Conservation (phyloP, 2,113 vertebrate genomes). For the Athene cunicularia region DNA sequence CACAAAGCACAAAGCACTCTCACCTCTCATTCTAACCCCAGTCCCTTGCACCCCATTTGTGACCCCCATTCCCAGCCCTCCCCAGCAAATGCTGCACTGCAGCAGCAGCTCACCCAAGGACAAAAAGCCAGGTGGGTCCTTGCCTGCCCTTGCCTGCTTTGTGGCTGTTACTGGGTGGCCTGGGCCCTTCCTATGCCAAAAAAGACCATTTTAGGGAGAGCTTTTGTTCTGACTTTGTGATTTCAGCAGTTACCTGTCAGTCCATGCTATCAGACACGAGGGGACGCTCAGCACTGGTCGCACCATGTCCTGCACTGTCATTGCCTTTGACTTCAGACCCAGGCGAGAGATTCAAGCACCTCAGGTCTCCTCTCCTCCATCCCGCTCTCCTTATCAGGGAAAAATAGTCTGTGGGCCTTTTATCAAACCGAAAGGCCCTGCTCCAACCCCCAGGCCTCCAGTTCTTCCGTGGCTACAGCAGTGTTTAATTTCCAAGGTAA, state of each 20-base stretch:
- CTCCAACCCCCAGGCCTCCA: neutral
- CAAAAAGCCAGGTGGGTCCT: neutral
- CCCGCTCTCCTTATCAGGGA: neutral
- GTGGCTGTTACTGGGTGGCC: neutral
- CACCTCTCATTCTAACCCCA: neutral
- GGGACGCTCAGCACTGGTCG: fast-evolving
- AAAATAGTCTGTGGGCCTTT: neutral
- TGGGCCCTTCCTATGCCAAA: neutral
- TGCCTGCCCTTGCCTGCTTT: neutral
- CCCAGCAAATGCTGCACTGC: neutral
- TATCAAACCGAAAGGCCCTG: neutral
- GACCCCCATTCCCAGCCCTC: neutral
- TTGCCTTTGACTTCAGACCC: neutral
- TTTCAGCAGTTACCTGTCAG: neutral
- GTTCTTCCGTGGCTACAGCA: neutral
- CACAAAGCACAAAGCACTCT: neutral
- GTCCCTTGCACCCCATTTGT: neutral
- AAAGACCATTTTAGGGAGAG: neutral
- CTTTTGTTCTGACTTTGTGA: neutral
- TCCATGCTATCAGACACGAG: fast-evolving
- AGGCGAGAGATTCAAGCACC: fast-evolving
- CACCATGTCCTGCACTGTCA: fast-evolving
- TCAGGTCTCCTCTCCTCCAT: neutral
- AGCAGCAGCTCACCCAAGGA: neutral
- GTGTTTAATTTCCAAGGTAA: neutral